Percentiles rank a stretch among this genome's conserved stretches.
Conservation (phyloP, 2,113 vertebrate genomes). For the Nesogale talazaci region DNA sequence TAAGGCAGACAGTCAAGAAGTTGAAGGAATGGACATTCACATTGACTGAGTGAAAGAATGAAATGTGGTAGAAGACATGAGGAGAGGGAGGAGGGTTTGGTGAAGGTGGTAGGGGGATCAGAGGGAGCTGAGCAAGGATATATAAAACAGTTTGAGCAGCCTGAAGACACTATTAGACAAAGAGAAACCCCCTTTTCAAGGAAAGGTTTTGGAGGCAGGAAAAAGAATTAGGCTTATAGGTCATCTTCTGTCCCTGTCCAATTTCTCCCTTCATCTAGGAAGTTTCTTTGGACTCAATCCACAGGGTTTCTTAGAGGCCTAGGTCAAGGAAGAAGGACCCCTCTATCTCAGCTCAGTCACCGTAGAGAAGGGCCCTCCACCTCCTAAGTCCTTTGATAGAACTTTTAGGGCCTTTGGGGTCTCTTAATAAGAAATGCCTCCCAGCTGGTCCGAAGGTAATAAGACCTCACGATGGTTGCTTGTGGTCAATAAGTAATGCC, state of each 20-base stretch:
- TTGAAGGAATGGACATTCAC: neutral
- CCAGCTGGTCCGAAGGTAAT: too few relatives aligned
- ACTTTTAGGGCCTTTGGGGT: neutral
- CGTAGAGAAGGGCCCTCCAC: neutral
- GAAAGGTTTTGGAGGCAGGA: neutral
- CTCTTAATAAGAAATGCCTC: neutral
- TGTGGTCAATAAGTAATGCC: neutral
- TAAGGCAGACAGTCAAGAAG: neutral
- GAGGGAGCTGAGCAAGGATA: neutral
- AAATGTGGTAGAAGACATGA: neutral
- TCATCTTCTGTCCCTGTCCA: neutral
- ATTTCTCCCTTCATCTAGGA: neutral
- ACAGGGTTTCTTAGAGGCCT: neutral
- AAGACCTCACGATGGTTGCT: too few relatives aligned
- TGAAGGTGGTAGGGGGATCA: neutral
- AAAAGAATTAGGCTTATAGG: neutral
- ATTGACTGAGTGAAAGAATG: neutral
- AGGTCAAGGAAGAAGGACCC: neutral
- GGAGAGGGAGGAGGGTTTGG: neutral
- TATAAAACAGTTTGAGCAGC: neutral
- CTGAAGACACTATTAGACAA: neutral
- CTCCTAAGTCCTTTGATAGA: neutral
- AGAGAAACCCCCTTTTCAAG: neutral
- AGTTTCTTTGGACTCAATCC: neutral
- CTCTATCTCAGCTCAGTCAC: neutral